These are phyloP conservation scores for Diarsia dahlii DNA, from an alignment of 2,888 invertebrate genomes.

Conservation along the genomic window DNA sequence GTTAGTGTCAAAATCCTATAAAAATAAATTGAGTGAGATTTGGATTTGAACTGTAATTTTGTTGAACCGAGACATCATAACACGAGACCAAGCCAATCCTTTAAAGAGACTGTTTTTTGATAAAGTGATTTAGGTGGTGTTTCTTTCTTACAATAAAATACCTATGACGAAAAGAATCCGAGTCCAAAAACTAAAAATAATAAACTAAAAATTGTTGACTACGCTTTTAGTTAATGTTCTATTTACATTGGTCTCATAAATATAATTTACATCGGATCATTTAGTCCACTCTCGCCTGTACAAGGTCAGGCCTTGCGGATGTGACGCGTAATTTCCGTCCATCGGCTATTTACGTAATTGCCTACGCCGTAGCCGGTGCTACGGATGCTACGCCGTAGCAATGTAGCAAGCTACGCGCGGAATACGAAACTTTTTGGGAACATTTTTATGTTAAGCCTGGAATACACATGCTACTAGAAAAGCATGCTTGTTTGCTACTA, in stretches of 20 bases:
- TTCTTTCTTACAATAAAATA: background rate
- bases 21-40: too few species aligned
- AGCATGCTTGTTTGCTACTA: too few species aligned
- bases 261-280: slow-evolving; percentile 34
- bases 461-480: too few species aligned
- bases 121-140: background rate
- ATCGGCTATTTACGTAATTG: slow-evolving; percentile 58
- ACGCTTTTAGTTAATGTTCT: background rate
- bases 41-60: background rate
- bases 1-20: background rate
- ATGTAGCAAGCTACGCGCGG: slow-evolving; percentile 27
- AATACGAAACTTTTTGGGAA: slow-evolving; percentile 16
- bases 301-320: slow-evolving; percentile 54
- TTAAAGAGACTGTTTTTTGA: background rate
- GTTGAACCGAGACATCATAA: background rate
- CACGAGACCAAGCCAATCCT: background rate
- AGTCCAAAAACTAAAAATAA: background rate
- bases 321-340: slow-evolving; percentile 61
- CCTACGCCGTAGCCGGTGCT: slow-evolving; percentile 60
- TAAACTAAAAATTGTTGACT: too few species aligned
- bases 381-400: slow-evolving; percentile 48
- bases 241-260: slow-evolving; percentile 26
- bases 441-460: background rate
- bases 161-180: background rate
- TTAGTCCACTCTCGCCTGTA: slow-evolving; percentile 24